Evolutionary conservation across 1,140 invertebrate genomes (phyloP), one percentile per base, ranked within the genome.

Genomic region (Ceratina australensis): DNA sequence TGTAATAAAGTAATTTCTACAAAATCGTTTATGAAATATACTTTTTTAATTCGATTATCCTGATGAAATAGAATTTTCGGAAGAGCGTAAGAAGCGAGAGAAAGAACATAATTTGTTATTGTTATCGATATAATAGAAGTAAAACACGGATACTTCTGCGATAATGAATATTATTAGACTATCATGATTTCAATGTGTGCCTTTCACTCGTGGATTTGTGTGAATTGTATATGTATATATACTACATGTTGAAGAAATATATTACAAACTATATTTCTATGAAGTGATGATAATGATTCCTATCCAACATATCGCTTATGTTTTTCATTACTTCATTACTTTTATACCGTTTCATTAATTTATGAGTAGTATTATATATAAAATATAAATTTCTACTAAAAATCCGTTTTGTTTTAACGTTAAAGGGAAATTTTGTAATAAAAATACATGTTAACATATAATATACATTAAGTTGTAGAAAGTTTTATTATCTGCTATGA

Each of bases 161-260:
- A 82, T 26, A 86, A 78, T 78, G 42, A 72, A 42, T 42, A 42
- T 77, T 69, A 63, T 78, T 54, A 67, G 47, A 49, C 52, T 84
- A 68, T 64, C 24, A 72, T 80, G 49, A 59, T 84, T 79, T 85
- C 52, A 80, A 83, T 75, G 74, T 79, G 85, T 83, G 84, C 84
- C 81, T 86, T 86, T 86, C 69, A 76, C 72, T 85, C 52, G 72
- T 85, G 65, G 57, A 81, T 73, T 80, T 83, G 72, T 78, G 69
- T 72, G 47, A 86, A 80, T 83, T 68, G 56, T 82, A 83, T 73
- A 79, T 83, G 66, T 83, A 84, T 57, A 83, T 57, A 84, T 80
- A 83, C 26, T 68, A 65, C 71, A 71, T 79, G 69, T 71, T 79
- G 67, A 83, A 74, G 10, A 42, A 74, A 79, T 78, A 81, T 24